phyloP scores from a whole-genome alignment of 2,113 vertebrate genomes.

The pig (Sus scrofa) region DNA sequence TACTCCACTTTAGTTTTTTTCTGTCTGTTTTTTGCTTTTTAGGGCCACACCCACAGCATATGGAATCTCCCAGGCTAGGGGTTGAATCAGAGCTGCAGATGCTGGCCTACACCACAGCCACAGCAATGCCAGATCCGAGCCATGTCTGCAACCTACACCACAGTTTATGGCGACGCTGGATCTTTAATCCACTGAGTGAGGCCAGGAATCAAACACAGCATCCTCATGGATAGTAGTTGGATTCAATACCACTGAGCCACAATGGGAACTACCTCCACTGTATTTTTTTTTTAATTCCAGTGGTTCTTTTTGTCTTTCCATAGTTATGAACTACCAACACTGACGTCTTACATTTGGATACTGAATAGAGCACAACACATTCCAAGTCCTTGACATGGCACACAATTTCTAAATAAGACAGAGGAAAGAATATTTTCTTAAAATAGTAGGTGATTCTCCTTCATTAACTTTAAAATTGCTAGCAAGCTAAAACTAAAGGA shows the following conservation, averaged over 20 bases:
- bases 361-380: neutral
- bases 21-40: constrained; percentile 29
- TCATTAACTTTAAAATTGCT: constrained; percentile 35
- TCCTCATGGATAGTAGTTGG: too few species aligned
- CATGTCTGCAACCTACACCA: too few species aligned
- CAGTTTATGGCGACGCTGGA: too few species aligned
- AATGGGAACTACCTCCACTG: too few species aligned
- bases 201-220: too few species aligned
- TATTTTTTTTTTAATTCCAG: neutral
- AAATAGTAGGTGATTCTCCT: neutral
- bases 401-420: constrained; percentile 46
- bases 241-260: too few species aligned
- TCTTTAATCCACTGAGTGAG: too few species aligned
- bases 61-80: too few species aligned
- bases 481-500: neutral
- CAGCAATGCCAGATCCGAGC: too few species aligned
- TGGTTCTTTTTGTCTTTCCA: neutral
- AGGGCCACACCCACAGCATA: too few species aligned
- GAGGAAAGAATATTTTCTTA: neutral
- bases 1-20: constrained; percentile 19
- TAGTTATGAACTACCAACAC: neutral
- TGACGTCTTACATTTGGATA: neutral
- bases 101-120: too few species aligned
- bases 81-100: too few species aligned
- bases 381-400: neutral